Evolutionary conservation across 92 coral and sea anemone genomes (phyloP).

Genomic region (Paramuricea clavata): DNA sequence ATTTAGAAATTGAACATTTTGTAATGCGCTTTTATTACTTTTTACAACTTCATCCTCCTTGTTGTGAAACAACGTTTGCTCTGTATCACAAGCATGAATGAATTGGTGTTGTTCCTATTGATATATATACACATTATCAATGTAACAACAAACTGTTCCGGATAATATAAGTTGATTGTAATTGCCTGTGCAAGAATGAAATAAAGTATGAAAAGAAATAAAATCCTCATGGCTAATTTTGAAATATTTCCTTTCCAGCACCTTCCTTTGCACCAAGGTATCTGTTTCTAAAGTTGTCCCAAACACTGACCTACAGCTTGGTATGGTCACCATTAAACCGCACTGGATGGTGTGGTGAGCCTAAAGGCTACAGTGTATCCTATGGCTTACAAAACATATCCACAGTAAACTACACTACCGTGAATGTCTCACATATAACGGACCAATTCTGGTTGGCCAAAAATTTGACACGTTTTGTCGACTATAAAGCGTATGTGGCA

Average conservation of each 20-base stretch:
- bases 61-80: too few species aligned
- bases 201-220: too few species aligned
- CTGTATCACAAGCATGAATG: too few species aligned
- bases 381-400: neutral
- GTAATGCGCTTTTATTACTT: too few species aligned
- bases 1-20: too few species aligned
- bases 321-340: neutral
- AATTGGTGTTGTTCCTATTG: too few species aligned
- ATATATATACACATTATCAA: too few species aligned
- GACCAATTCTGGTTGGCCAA: neutral
- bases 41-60: too few species aligned
- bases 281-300: neutral
- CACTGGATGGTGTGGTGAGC: neutral
- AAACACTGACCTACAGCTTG: neutral
- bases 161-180: too few species aligned
- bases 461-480: constrained; percentile 12
- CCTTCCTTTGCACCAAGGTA: neutral
- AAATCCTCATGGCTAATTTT: too few species aligned
- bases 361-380: neutral
- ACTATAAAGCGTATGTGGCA: neutral
- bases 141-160: too few species aligned
- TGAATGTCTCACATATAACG: neutral
- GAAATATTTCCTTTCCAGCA: neutral
- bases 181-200: too few species aligned
- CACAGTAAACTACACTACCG: neutral